Percentiles rank a stretch among this genome's conserved stretches.
Conservation (phyloP, 2,113 vertebrate species). For the Macrotis lagotis region DNA sequence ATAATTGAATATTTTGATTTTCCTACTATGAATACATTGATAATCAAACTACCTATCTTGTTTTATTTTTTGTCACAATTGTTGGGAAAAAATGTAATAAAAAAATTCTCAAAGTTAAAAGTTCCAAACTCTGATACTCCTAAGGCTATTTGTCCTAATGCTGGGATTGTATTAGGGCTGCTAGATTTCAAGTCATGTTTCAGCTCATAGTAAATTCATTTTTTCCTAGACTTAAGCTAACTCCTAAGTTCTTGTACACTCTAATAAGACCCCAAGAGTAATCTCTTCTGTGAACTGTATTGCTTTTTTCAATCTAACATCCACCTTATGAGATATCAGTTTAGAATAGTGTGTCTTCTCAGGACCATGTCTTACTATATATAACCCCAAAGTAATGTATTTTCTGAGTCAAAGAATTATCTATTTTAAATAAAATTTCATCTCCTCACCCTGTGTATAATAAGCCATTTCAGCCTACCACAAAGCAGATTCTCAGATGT, state of each 20-base stretch:
- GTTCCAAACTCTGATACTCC: constrained; percentile 23
- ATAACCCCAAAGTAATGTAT: constrained; percentile 33
- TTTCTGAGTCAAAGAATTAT: constrained; percentile 43
- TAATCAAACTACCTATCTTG: not conserved
- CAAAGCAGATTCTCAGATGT: not conserved
- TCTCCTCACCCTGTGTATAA: not conserved
- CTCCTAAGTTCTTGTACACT: constrained; percentile 52
- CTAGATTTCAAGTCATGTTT: constrained; percentile 35
- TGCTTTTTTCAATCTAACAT: constrained; percentile 50
- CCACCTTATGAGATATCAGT: constrained; percentile 32
- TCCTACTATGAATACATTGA: not conserved
- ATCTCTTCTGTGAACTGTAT: constrained; percentile 46
- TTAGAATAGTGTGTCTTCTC: constrained; percentile 57
- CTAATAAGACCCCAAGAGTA: constrained; percentile 55
- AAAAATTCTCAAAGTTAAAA: not conserved
- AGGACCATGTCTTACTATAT: constrained; percentile 25
- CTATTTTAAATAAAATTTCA: not conserved
- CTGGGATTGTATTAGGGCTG: not conserved
- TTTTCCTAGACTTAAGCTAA: constrained; percentile 5
- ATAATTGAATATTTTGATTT: not conserved
- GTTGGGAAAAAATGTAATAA: not conserved
- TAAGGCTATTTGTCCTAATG: constrained; percentile 12
- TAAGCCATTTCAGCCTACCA: not conserved
- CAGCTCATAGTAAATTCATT: constrained; percentile 35
- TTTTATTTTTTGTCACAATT: not conserved